These are phyloP conservation scores for Pseudomyrmex cubaensis DNA, from an alignment of 1,140 invertebrate genomes.

Conservation along the genomic window DNA sequence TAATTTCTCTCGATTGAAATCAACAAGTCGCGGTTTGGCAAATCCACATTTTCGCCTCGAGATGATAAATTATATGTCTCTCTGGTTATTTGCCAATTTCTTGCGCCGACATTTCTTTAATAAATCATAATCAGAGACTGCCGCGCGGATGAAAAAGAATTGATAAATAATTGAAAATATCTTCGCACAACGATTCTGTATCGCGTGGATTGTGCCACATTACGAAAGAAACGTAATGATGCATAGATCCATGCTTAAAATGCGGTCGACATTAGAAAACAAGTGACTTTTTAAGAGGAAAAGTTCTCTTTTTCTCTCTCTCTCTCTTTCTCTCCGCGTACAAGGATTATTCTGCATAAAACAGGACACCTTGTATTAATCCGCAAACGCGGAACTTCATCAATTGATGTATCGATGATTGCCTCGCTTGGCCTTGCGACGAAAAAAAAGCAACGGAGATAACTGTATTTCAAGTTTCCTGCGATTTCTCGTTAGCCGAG, in stretches of 20 bases:
- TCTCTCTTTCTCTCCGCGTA: too few species aligned
- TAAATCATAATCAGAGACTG: neutral
- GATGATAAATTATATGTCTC: conserved; percentile 27
- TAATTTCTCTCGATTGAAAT: too few species aligned
- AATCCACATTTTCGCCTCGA: neutral
- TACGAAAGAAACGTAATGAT: neutral
- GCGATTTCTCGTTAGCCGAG: conserved; percentile 50
- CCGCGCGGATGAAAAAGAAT: neutral
- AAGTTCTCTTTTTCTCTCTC: too few species aligned
- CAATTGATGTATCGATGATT: conserved; percentile 63
- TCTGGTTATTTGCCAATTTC: neutral
- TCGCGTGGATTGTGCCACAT: neutral
- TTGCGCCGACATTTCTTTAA: neutral
- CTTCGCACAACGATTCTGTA: neutral
- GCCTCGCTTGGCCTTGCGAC: conserved; percentile 52
- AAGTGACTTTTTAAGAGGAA: too few species aligned
- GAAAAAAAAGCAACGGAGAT: conserved; percentile 55
- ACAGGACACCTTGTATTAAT: conserved; percentile 44
- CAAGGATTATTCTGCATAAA: neutral
- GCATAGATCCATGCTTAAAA: neutral
- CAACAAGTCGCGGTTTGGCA: neutral
- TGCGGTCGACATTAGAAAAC: neutral
- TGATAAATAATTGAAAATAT: neutral
- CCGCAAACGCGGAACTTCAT: conserved; percentile 63
- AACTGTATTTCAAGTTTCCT: conserved; percentile 62